Evolutionary conservation across 1,140 invertebrate species (phyloP).

Genomic region (Drosophila sechellia): DNA sequence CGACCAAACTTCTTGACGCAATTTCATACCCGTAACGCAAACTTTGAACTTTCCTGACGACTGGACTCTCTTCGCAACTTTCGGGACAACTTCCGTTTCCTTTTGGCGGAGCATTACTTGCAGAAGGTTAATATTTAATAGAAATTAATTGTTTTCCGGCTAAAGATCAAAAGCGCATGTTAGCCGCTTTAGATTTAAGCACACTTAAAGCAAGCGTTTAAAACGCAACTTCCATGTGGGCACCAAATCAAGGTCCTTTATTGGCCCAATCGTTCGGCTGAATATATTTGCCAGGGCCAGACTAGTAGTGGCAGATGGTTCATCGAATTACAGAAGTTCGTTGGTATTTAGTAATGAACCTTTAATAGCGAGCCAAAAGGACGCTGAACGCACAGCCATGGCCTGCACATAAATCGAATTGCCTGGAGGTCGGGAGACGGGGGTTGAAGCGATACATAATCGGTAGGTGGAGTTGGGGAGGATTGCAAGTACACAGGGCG

Average conservation of each 20-base stretch:
- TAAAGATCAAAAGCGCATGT: background rate
- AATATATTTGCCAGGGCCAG: background rate
- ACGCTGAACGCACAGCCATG: conserved; percentile 21
- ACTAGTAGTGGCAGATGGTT: conserved; percentile 1
- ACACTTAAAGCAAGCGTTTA: background rate
- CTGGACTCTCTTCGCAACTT: conserved; percentile 14
- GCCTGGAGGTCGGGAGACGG: conserved; percentile 2
- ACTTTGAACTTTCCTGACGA: conserved; percentile 16
- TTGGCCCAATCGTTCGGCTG: background rate
- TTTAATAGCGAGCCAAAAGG: conserved; percentile 57
- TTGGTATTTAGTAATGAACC: conserved; percentile 57
- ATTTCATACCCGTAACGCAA: conserved; percentile 25
- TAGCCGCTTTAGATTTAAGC: no score
- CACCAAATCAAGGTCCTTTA: background rate
- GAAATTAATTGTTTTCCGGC: conserved; percentile 25
- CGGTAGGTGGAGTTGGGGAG: conserved; percentile 5
- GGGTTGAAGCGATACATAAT: conserved; percentile 15
- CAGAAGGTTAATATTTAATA: conserved; percentile 17
- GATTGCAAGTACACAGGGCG: conserved; percentile 31
- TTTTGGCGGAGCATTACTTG: background rate
- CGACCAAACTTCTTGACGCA: conserved; percentile 26
- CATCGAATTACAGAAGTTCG: conserved; percentile 4
- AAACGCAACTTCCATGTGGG: background rate
- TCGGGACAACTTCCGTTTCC: background rate
- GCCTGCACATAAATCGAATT: conserved; percentile 39